Base-by-base conservation (phyloP, 2,888 invertebrate species). In the Microplitis manilae region DNA sequence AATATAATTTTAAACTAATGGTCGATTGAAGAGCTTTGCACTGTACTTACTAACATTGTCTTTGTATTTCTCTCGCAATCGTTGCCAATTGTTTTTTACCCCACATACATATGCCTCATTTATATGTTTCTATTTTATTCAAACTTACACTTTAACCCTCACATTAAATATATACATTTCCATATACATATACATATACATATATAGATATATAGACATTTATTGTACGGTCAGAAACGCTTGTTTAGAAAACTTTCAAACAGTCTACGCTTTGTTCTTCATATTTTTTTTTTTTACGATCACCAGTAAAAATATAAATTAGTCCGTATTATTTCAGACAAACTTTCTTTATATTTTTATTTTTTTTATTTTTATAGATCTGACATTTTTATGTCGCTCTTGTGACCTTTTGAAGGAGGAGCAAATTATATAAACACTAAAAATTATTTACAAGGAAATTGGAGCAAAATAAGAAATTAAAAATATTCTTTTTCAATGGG, bases 51-150 rank as follows among this genome's bases (percentile, higher is more conserved):
- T 50, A 8, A 50, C 8, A 76, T 72, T 77, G 73, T 69, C 77
- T 61, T 50, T 62, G 73, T 67, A 62, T 41, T 40, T 41, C 78
- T 75, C 76, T 69, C 73, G 77, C 81, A 81, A 83, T 80, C 81
- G 83, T 76, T 80, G 62, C 79, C 83, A 78, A 82, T 83, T 83
- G 83, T 83, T 80, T 81, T 64, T 62, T 59, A n/a, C 38, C 40
- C 30, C 67, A 70, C 61, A 40, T 61, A 69, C 75, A 75, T 75
- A 75, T 75, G 76, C 70, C 70, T 13, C 13, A 71, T 9, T 30
- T 30, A 38, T 71, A 65, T 70, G 64, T 68, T 68, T 59, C 38
- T 30, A 70, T 59, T 70, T 59, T 6, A 59, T 70, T 70, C 6
- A 70, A 70, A 70, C 70, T 70, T 13, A 59, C 50, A 13, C 50